Percentiles rank a stretch among this genome's conserved stretches.
Evolutionary conservation across 2,888 invertebrate species (phyloP).

Genomic region (Heteropelma amictum): DNA sequence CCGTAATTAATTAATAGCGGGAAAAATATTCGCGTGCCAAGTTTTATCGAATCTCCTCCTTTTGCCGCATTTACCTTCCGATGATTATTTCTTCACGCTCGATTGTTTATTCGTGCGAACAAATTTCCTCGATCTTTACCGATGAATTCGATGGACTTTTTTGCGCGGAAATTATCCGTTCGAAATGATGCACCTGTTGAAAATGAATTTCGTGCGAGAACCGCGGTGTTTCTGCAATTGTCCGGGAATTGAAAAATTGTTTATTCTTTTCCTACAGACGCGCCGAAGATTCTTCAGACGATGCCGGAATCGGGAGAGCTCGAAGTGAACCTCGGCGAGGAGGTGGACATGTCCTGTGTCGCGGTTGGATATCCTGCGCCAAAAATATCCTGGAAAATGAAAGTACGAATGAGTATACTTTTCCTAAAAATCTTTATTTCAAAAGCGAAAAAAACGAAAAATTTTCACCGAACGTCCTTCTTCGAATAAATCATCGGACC

Average conservation of each 20-base stretch:
- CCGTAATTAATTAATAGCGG: too few relatives aligned
- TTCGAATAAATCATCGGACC: slow-evolving; percentile 11
- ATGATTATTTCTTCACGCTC: too few relatives aligned
- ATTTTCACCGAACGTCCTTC: too few relatives aligned
- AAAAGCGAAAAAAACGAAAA: neutral
- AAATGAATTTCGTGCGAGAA: too few relatives aligned
- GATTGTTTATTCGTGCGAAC: too few relatives aligned
- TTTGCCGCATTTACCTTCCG: too few relatives aligned
- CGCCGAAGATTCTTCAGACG: slow-evolving; percentile 83
- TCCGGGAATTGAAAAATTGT: neutral
- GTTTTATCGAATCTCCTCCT: too few relatives aligned
- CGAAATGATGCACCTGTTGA: too few relatives aligned
- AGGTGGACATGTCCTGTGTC: slow-evolving; percentile 87
- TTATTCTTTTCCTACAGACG: slow-evolving; percentile 79
- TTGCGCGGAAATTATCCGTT: too few relatives aligned
- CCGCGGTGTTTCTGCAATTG: neutral
- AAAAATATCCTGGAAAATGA: slow-evolving; percentile 84
- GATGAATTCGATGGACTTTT: too few relatives aligned
- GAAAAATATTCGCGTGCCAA: too few relatives aligned
- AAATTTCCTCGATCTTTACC: too few relatives aligned
- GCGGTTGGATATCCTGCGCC: slow-evolving; percentile 86
- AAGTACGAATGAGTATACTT: slow-evolving; percentile 75
- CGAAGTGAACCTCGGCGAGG: slow-evolving; percentile 86
- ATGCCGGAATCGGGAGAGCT: slow-evolving; percentile 85
- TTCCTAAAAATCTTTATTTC: neutral